Evolutionary conservation across 2,797 vertebrate genomes (phyloP), one percentile per base, ranked within the genome.

Genomic region (Choloepus didactylus): DNA sequence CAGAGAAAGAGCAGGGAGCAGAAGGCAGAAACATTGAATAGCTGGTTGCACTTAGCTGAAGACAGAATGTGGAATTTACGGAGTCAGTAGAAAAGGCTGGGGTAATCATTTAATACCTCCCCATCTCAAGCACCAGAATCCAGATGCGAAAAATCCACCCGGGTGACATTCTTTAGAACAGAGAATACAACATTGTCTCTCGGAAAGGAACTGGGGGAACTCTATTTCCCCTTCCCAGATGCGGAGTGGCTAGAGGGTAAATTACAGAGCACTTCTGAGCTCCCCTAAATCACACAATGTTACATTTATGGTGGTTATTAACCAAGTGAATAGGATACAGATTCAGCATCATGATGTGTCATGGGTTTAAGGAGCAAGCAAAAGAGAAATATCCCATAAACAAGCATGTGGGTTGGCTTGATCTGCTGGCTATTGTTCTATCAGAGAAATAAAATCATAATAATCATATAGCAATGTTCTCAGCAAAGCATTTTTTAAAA

Each of bases 361-460:
- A 94, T 0, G 49, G 73, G 73, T 79, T 91, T 66, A 59, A 83
- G 35, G 11, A 90, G 84, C 87, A 94, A n/a, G 46, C 83, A 59
- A 92, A 66, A 95, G 86, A 92, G 92, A 96, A 93, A 82, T 73
- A 93, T 93, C 96, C 94, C 75, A 88, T 83, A 95, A 97, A 96
- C 77, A 97, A 96, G 77, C 60, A 46, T 38, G 96, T 96, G 97
- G 95, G 95, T 14, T 95, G 94, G 81, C 87, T 95, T 89, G 87
- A 96, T 96, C 97, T 97, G 95, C 93, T 92, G 88, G 97, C 92
- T 93, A 96, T 89, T 97, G 92, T 97, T 97, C 95, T 94, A 94
- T 87, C 70, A 73, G 69, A 85, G 96, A 97, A 97, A 96, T 56
- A 97, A 97, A 95, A 86, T 96, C 94, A 87, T 93, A 92, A 95